Conservation (phyloP, 2,888 invertebrate species). For the Chrysotoxum bicinctum region DNA sequence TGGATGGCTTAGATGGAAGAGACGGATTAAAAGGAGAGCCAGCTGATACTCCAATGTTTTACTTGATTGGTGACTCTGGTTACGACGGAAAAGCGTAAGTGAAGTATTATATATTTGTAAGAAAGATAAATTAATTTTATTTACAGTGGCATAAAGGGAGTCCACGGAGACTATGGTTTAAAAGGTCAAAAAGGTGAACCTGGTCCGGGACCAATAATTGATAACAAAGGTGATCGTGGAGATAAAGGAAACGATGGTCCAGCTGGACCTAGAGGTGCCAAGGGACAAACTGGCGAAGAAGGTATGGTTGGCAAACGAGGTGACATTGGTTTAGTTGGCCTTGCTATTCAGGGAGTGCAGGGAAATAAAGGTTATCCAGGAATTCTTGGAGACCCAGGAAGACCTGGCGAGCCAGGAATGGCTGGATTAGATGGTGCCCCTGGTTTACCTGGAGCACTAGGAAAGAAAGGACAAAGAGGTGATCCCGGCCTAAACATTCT, state of each 20-base stretch:
- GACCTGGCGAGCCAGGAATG: slow-evolving; percentile 84
- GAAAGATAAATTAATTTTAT: slow-evolving; percentile 11
- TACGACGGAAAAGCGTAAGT: slow-evolving; percentile 78
- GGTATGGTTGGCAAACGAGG: slow-evolving; percentile 84
- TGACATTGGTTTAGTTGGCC: slow-evolving; percentile 82
- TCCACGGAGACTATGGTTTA: slow-evolving; percentile 77
- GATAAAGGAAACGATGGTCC: slow-evolving; percentile 81
- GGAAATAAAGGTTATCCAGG: slow-evolving; percentile 88
- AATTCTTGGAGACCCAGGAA: slow-evolving; percentile 85
- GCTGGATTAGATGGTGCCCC: slow-evolving; percentile 82
- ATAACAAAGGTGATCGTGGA: slow-evolving; percentile 82
- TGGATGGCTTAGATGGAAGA: slow-evolving; percentile 82
- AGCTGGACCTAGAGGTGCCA: slow-evolving; percentile 84
- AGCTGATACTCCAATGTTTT: slow-evolving; percentile 78
- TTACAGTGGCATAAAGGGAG: slow-evolving; percentile 82
- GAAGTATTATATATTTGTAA: neutral
- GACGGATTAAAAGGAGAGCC: slow-evolving; percentile 83
- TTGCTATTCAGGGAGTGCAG: slow-evolving; percentile 82
- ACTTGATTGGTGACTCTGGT: slow-evolving; percentile 78
- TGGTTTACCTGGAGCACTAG: slow-evolving; percentile 79
- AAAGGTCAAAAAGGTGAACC: slow-evolving; percentile 85
- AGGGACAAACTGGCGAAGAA: slow-evolving; percentile 83
- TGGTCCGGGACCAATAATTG: slow-evolving; percentile 82
- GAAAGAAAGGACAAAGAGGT: slow-evolving; percentile 82
- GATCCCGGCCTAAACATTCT: slow-evolving; percentile 79